phyloP scores from a whole-genome alignment of 2,888 invertebrate species.

The Hymenopus coronatus region DNA sequence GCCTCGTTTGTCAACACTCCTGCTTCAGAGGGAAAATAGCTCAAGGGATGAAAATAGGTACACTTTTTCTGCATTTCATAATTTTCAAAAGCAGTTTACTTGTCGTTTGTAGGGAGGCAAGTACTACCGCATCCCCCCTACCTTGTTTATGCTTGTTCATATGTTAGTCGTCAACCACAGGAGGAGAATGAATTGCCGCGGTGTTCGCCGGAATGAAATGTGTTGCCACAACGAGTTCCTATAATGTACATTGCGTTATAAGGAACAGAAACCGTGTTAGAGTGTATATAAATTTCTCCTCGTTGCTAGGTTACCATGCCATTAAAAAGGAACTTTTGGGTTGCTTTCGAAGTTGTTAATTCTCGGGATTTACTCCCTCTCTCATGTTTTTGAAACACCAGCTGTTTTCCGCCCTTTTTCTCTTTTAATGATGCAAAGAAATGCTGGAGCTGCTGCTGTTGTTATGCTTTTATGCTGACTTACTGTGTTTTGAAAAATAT shows the following conservation, averaged over 20 bases:
- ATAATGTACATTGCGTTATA: neutral
- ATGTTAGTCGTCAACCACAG: neutral
- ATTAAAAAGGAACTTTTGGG: neutral
- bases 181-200: neutral
- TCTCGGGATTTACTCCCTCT: neutral
- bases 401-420: neutral
- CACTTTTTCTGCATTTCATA: neutral
- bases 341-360: neutral
- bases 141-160: neutral
- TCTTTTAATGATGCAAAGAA: neutral
- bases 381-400: neutral
- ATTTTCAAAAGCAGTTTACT: neutral
- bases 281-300: neutral
- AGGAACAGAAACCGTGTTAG: neutral
- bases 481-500: too few relatives aligned
- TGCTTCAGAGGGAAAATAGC: neutral
- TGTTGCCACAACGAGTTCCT: neutral
- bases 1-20: neutral
- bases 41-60: neutral
- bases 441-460: neutral
- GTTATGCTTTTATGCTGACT: too few relatives aligned
- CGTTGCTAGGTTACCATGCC: neutral
- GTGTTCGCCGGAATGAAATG: neutral
- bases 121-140: neutral
- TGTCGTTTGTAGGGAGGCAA: neutral